Conservation (phyloP, 30 jellyfish, hydroid and myxozoan species). For the Turritopsis dohrnii region DNA sequence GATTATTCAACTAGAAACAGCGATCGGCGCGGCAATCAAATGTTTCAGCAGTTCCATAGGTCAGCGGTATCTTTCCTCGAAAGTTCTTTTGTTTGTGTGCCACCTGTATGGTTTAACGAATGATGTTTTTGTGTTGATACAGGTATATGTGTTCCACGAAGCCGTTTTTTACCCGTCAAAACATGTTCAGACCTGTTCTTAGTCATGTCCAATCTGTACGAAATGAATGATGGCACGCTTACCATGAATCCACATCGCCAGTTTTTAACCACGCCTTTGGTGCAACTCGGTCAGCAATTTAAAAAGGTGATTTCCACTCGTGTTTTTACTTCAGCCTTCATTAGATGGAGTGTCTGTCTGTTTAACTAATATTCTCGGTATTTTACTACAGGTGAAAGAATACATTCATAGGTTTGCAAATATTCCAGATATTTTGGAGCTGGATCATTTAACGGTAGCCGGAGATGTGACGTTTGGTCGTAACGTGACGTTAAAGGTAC, state of each 20-base stretch:
- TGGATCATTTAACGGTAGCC: conserved; percentile 97
- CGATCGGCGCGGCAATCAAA: conserved; percentile 98
- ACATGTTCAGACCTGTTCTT: conserved; percentile 80
- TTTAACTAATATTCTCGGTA: neutral
- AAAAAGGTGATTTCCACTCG: conserved; percentile 68
- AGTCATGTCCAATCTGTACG: conserved; percentile 83
- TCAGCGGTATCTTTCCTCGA: conserved; percentile 1
- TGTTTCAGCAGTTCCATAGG: conserved; percentile 84
- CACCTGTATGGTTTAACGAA: neutral
- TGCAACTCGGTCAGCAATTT: conserved; percentile 81
- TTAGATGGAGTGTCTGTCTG: neutral
- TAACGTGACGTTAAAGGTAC: conserved; percentile 70
- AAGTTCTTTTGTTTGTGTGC: neutral
- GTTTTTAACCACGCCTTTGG: conserved; percentile 80
- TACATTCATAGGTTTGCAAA: conserved; percentile 77
- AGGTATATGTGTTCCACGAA: conserved; percentile 97
- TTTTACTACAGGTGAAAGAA: conserved; percentile 69
- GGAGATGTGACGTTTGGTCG: conserved; percentile 95
- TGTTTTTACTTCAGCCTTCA: too few relatives aligned
- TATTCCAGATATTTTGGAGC: conserved; percentile 87
- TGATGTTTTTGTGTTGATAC: neutral
- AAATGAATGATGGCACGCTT: conserved; percentile 73
- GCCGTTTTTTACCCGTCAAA: conserved; percentile 97
- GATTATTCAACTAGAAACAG: conserved; percentile 91
- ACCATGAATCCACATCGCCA: conserved; percentile 75